phyloP scores from a whole-genome alignment of 2,113 vertebrate species.

The Hypanus sabinus region DNA sequence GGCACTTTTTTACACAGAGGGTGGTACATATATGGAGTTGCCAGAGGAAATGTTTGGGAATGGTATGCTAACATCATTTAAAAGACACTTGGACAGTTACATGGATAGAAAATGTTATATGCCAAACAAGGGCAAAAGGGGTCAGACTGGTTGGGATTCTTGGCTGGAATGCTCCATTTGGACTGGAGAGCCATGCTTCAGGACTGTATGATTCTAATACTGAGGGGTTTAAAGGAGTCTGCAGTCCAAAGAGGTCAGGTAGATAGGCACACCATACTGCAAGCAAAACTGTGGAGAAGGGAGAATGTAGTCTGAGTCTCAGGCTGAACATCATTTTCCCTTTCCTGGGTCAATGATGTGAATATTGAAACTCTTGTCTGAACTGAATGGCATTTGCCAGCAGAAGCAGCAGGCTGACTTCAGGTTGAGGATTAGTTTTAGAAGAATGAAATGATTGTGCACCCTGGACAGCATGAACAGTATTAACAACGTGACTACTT shows the following conservation, averaged over 20 bases:
- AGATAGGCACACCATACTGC: not conserved
- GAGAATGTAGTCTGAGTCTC: not conserved
- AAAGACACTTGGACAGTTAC: no score
- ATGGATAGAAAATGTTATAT: no score
- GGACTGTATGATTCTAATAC: not conserved
- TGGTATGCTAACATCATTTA: no score
- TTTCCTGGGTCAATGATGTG: not conserved
- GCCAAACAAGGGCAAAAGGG: no score
- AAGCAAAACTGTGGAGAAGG: not conserved
- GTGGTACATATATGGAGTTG: no score
- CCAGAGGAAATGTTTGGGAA: no score
- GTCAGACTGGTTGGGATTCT: no score
- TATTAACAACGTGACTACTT: not conserved
- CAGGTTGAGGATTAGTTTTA: not conserved
- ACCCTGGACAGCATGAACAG: not conserved
- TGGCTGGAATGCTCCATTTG: not conserved
- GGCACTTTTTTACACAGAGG: no score
- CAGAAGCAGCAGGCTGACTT: not conserved
- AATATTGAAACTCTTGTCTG: no score
- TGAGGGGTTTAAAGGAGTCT: not conserved
- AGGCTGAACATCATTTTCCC: not conserved
- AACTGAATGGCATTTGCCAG: not conserved
- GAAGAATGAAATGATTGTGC: not conserved
- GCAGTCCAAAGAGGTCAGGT: not conserved
- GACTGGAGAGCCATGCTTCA: no score